These are phyloP conservation scores for Microctenopoma stevenorrisi DNA, from an alignment of 2,797 vertebrate species.

Conservation along the genomic window DNA sequence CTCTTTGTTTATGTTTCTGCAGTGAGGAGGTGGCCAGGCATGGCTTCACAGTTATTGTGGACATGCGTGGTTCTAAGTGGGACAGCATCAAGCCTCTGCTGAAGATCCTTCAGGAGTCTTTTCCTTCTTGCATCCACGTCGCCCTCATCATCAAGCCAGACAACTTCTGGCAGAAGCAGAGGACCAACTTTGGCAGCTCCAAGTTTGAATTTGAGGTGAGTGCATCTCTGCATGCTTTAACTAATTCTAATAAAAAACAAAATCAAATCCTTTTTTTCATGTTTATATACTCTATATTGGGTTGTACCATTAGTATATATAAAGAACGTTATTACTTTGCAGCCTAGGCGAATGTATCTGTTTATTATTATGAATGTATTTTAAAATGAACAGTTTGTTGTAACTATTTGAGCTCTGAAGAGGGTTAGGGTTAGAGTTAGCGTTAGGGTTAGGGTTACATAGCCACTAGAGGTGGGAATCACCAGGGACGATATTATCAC, in stretches of 20 bases:
- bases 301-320: not conserved
- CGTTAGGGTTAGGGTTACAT: slow-evolving; percentile 12
- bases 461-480: not conserved
- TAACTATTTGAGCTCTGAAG: slow-evolving; percentile 4
- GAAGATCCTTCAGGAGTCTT: slow-evolving; percentile 98
- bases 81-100: slow-evolving; percentile 98
- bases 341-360: not conserved
- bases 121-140: slow-evolving; percentile 97
- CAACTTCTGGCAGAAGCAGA: slow-evolving; percentile 99
- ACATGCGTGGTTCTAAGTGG: slow-evolving; percentile 99
- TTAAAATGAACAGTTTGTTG: slow-evolving; percentile 11
- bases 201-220: slow-evolving; percentile 99
- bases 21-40: slow-evolving; percentile 96
- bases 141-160: slow-evolving; percentile 99
- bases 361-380: not conserved
- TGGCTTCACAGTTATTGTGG: slow-evolving; percentile 98
- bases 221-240: not conserved
- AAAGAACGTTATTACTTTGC: not conserved
- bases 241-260: not conserved
- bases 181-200: slow-evolving; percentile 98
- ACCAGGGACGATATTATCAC: too few relatives aligned
- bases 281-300: not conserved
- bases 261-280: not conserved
- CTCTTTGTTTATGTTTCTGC: slow-evolving; percentile 41
- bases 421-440: slow-evolving; percentile 5